Evolutionary conservation across 2,888 invertebrate genomes (phyloP), one percentile per base, ranked within the genome.

Genomic region (Tachina fera): DNA sequence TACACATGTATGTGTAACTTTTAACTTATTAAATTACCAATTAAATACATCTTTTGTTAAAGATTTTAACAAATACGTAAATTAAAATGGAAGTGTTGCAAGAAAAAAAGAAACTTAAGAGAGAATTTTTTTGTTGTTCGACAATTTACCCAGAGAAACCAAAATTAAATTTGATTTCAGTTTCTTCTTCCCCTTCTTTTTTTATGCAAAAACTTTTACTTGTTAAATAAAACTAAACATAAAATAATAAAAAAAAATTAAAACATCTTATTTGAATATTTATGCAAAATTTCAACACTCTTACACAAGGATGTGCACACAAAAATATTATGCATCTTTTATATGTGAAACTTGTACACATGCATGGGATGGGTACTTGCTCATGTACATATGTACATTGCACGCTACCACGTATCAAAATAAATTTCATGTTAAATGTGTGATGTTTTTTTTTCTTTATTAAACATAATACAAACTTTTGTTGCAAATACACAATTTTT

Each of bases 151-250:
- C 10, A 47, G 31, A 72, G 31, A 74, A 74, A 61, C 0, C 14
- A 65, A 80, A 80, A 82, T 63, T 71, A 49, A 67, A 83, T 83
- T 78, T 83, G 45, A 72, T 83, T 83, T 83, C 60, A 83, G 83
- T 78, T 78, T 78, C 72, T 78, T 31, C 31, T 31, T 31, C 31
- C 0, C 6, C 53, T 75, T 75, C 61, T 75, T 45, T 43, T 83
- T 65, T 78, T 60, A 72, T 72, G 72, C 47, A 60, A 72, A 83
- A 83, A 83, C 77, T 78, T 83, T 83, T 78, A 72, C 83, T 78
- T 78, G 83, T 61, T 77, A 68, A 72, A 78, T 65, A 76, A 77
- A 83, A 78, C 9, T n/a, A 11, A 51, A 63, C 47, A 22, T 9
- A 14, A 49, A 67, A 51, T 31, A 31, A 31, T 5, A 6, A 47